phyloP scores from a whole-genome alignment of 2,888 invertebrate genomes.

The Melieria picta region DNA sequence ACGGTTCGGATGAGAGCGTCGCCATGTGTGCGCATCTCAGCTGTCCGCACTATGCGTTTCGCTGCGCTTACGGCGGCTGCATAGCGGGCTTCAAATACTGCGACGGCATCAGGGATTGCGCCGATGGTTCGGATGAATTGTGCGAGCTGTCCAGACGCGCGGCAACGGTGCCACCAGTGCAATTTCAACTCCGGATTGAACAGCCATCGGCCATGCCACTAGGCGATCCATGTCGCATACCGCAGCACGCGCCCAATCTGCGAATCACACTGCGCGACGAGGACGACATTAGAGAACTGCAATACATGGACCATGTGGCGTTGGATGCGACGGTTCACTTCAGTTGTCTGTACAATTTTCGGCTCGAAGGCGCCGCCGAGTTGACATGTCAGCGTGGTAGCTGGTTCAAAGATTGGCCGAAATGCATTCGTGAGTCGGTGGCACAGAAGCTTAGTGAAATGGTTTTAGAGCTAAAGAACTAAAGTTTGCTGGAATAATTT shows the following conservation, averaged over 20 bases:
- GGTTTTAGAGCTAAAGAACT: neutral
- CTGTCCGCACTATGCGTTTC: constrained; percentile 67
- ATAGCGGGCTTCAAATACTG: constrained; percentile 39
- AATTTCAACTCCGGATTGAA: neutral
- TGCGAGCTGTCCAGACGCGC: neutral
- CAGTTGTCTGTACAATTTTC: no score
- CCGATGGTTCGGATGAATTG: constrained; percentile 54
- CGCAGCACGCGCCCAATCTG: no score
- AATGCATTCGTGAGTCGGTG: neutral
- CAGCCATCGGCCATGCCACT: neutral
- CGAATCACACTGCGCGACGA: no score
- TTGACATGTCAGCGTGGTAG: neutral
- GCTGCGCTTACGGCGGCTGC: constrained; percentile 54
- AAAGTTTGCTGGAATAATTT: neutral
- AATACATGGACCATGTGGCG: no score
- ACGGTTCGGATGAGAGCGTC: constrained; percentile 60
- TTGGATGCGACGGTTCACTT: no score
- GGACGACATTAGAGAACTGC: no score
- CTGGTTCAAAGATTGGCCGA: neutral
- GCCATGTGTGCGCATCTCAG: constrained; percentile 37
- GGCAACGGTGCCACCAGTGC: no score
- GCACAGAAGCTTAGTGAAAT: neutral
- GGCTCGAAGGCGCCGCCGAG: no score
- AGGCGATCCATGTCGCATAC: no score
- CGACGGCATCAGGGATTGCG: constrained; percentile 63